Conservation (phyloP, 2,113 vertebrate species). For the Heterotilapia buettikoferi region DNA sequence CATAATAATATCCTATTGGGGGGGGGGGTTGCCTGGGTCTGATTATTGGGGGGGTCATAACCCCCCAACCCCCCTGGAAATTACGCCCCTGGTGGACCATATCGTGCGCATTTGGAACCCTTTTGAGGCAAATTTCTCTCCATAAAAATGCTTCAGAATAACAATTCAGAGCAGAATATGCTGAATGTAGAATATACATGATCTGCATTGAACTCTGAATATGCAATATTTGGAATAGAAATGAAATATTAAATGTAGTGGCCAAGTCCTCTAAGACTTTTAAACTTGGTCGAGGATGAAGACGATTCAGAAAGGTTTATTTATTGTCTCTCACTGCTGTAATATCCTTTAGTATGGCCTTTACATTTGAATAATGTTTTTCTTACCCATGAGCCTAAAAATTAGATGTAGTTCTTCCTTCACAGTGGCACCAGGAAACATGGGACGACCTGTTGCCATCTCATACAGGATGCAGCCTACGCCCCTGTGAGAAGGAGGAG, state of each 20-base stretch:
- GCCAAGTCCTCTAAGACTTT: neutral
- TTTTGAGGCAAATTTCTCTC: neutral
- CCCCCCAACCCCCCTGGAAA: neutral
- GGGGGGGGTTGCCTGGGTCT: neutral
- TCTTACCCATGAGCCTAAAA: conserved; percentile 79
- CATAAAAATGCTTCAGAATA: neutral
- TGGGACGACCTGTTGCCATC: conserved; percentile 90
- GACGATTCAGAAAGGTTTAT: neutral
- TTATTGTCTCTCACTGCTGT: neutral
- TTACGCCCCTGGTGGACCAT: neutral
- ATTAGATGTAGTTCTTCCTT: conserved; percentile 93
- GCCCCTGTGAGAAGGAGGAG: conserved; percentile 74
- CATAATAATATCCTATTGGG: too few relatives aligned
- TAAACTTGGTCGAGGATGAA: neutral
- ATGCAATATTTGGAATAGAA: neutral
- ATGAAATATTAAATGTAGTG: neutral
- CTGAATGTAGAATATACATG: neutral
- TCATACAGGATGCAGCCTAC: conserved; percentile 93
- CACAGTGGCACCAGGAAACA: conserved; percentile 93
- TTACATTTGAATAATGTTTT: neutral
- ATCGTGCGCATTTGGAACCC: fast-evolving
- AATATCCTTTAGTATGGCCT: neutral
- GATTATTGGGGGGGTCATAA: neutral
- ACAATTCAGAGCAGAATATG: neutral
- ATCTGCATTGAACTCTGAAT: fast-evolving